Evolutionary conservation across 2,797 vertebrate genomes (phyloP), one percentile per base, ranked within the genome.

Genomic region (Taenioides sp.): DNA sequence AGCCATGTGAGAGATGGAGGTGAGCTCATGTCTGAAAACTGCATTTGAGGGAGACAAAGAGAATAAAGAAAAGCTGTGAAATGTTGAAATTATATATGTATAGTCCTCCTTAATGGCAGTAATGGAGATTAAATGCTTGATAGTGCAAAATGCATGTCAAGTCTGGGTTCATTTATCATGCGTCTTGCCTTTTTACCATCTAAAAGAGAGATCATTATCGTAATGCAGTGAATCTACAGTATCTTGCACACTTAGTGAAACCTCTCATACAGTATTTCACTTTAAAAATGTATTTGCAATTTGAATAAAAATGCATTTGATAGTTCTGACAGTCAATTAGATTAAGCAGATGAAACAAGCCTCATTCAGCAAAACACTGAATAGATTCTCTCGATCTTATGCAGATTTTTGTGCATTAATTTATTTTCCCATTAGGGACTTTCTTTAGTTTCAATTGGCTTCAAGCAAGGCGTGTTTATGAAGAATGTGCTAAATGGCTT

Each of bases 1-100:
- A 72, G 65, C 69, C 70, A 60, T 62, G 73, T 3, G 25, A 67
- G 61, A 31, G 63, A 72, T 66, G 23, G 71, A 70, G 69, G 77
- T 90, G 88, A 89, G 86, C 83, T 90, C 85, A 87, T 82, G 87
- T 90, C 87, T 89, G 78, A 80, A 27, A 72, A 77, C 37, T 18
- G 58, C 43, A 64, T 34, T 0, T 54, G 12, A 62, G 52, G 34
- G 74, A 81, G 80, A 77, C 55, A 2, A 75, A 59, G 69, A 67
- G 55, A 69, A 74, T 20, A 49, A 23, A 7, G 16, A 69, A 59
- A 47, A 61, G 54, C 47, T 3, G 65, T 52, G 17, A 31, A 54
- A 54, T 54, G 18, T 31, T n/a, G 5, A 10, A 6, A 31, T 49
- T 16, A 64, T 16, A 66, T 67, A 71, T 59, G 75, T 58, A 60